Base-by-base conservation (phyloP, 2,888 invertebrate genomes). In the Tetrapedia diversipes region DNA sequence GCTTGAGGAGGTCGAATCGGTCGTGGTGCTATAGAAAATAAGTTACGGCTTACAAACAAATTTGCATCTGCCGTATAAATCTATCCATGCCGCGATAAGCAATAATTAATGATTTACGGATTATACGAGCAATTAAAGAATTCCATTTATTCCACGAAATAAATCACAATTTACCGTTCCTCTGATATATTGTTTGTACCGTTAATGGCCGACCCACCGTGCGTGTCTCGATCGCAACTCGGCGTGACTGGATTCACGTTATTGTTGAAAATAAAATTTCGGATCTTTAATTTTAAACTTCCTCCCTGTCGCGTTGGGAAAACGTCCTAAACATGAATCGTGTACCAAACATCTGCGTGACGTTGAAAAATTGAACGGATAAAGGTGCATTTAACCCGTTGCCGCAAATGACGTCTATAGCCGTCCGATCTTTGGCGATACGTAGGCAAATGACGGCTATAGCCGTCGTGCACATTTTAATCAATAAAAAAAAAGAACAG, bases 91-190 rank as follows among this genome's bases (percentile, higher is more conserved):
- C 43, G 29, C 57, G 69, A 76, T 77, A 77, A 76, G 56, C 56
- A 63, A 77, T 77, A 77, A 77, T 77, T 76, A 69, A 76, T 57
- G 65, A 61, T 76, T 57, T 34, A 4, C 49, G 49, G 57, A 76
- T 76, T 65, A 41, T 14, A 45, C 4, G 43, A 27, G n/a, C 56
- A 65, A 77, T 65, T 65, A 77, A 77, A 77, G 76, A 76, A 70
- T 61, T 76, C n/a, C 43, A 70, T 70, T 54, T 69, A 76, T 43
- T 49, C 29, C 41, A 27, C 19, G 43, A 47, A 34, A 49, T 77
- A 76, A 77, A 75, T 74, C 64, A 68, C 37, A 59, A 64, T 77
- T 68, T 77, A 75, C 76, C 67, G 59, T 59, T 75, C 59, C 47
- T n/a, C 32, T 68, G 54, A 77, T 68, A 75, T 64, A 75, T 77